Evolutionary conservation across 2,113 vertebrate species (phyloP), one percentile per base, ranked within the genome.

Genomic region (Capricornis sumatraensis): DNA sequence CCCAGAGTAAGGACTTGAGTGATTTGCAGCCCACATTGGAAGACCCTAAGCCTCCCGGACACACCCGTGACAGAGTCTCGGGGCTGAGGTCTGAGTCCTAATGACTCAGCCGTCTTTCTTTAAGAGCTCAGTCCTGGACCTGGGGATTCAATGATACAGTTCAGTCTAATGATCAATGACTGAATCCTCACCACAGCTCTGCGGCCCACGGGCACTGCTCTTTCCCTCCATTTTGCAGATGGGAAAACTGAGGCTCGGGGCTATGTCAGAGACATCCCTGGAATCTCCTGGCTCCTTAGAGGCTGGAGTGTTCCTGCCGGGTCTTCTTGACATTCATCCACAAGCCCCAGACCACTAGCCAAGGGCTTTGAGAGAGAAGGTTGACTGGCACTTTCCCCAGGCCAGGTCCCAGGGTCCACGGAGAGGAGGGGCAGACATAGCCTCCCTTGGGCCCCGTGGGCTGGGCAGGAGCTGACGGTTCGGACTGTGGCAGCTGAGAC

Each of bases 301-400:
- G 30, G 78, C 28, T 13, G 27, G 27, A n/a, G 30, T 3, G 6
- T 28, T 43, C 58, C 16, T 21, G 17, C 86, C 3, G 0, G 27
- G 33, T 78, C 64, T 33, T 28, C 67, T 58, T n/a, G 64, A 57
- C 55, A 2, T 52, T 16, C 17, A 83, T 2, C 53, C 60, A 11
- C 6, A 0, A 78, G 47, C 45, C 15, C 33, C 28, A 9, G 25
- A 28, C n/a, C 1, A 1, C 11, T 13, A 2, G 4, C 13, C 1
- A 3, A 71, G 36, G 36, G 15, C 67, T 2, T 45, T 8, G 45
- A n/a, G 60, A 6, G 52, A 27, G 43, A 25, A 33, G 28, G 2
- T 15, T 3, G 3, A 30, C 57, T 13, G 45, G 94, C 52, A 14
- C 43, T n/a, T 33, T 45, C 36, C 25, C 6, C 5, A 2, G 7